Conservation (phyloP, 2,797 vertebrate species). For the Hipposideros larvatus region DNA sequence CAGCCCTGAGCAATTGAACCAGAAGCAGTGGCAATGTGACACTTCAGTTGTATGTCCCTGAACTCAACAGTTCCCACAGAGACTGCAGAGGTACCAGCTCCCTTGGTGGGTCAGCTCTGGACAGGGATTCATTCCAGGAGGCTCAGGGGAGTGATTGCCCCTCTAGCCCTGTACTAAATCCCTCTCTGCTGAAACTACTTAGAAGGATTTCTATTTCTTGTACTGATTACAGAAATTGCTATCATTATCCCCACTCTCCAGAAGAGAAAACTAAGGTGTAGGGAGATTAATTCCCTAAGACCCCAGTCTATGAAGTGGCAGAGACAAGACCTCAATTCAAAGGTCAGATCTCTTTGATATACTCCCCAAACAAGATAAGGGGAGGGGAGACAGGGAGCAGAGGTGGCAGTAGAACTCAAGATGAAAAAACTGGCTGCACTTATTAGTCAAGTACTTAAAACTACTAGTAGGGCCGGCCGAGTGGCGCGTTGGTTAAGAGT, state of each 20-base stretch:
- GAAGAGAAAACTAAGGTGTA: conserved; percentile 6
- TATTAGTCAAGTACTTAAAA: not conserved
- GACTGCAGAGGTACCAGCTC: not conserved
- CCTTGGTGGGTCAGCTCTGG: not conserved
- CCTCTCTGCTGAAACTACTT: not conserved
- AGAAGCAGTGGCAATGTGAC: not conserved
- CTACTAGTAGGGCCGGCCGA: not conserved
- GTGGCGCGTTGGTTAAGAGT: no score
- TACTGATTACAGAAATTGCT: not conserved
- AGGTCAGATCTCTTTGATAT: not conserved
- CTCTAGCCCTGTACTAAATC: not conserved
- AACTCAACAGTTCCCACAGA: not conserved
- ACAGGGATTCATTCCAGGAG: not conserved
- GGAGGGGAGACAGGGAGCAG: not conserved
- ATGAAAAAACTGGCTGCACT: not conserved
- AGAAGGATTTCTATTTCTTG: not conserved
- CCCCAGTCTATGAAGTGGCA: not conserved
- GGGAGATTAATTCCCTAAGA: not conserved
- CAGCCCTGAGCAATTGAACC: not conserved
- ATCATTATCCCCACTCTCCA: not conserved
- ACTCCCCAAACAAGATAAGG: no score
- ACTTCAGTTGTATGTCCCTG: not conserved
- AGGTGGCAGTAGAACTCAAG: not conserved
- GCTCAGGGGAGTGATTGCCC: not conserved
- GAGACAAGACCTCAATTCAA: not conserved